Evolutionary conservation across 1,140 invertebrate species (phyloP), one percentile per base, ranked within the genome.

Genomic region (Pseudomyrmex sp.): DNA sequence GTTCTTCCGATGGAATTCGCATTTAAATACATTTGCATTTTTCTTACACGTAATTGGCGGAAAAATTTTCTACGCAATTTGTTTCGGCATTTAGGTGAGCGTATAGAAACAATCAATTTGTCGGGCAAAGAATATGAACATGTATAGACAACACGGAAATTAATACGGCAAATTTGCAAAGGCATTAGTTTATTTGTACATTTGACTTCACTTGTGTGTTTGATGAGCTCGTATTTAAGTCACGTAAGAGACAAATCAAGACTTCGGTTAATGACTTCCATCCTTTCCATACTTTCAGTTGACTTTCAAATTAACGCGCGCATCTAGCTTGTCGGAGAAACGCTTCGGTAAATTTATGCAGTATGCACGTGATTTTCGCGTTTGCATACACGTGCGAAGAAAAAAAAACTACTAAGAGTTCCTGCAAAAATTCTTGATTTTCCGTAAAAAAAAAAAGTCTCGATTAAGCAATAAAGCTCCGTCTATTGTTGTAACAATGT

Each of bases 231-330:
- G 35, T 35, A 35, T 52, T 15, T 54, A 48, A 46, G n/a, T 54
- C n/a, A 23, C 56, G 44, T 44, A 13, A 58, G n/a, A 15, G 52
- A 58, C 26, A 20, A 61, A 58, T 56, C 20, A 23, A 58, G 68
- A 84, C 20, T 63, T 15, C 61, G 56, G 59, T 69, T 80, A 86
- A 86, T 56, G 61, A 80, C 48, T 73, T 35, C 26, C 61, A 83
- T 85, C 44, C 63, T 83, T 54, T 12, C 20, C 35, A 35, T 48
- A 74, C 79, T 83, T 75, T 83, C 70, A 59, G 26, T 75, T 23
- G 50, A 63, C 68, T 70, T 70, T 70, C 68, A 70, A 35, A 70
- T 70, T 70, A 70, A 70, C 52, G 13, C 50, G 26, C 18, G 50
- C 23, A 56, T 70, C 50, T 70, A 54, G 50, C 68, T 70, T 12